Conservation (phyloP, 2,888 invertebrate genomes). For the Papilio elwesi region DNA sequence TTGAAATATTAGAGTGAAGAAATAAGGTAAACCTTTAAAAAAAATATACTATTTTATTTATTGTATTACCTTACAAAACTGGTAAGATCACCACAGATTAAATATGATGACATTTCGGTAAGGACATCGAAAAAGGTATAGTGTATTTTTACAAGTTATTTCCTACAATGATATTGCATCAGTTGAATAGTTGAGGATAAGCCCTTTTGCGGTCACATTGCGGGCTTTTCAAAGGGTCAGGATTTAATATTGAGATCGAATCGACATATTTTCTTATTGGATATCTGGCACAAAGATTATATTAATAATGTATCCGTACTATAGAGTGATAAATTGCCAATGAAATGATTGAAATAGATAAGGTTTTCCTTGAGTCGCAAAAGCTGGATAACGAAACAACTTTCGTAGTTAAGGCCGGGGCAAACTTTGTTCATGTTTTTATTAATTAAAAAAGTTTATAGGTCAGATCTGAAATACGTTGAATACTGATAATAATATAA, state of each 20-base stretch:
- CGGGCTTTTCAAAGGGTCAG: slow-evolving; percentile 9
- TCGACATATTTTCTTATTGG: slow-evolving; percentile 12
- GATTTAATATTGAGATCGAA: slow-evolving; percentile 28
- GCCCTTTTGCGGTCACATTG: slow-evolving; percentile 14
- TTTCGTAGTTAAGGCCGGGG: slow-evolving; percentile 13
- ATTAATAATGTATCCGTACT: background rate
- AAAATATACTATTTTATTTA: no score
- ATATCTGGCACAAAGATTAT: background rate
- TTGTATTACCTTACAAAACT: background rate
- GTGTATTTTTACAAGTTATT: slow-evolving; percentile 9
- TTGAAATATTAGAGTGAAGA: no score
- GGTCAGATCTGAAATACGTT: background rate
- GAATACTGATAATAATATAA: background rate
- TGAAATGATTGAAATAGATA: background rate
- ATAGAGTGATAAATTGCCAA: background rate
- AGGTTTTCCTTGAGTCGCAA: background rate
- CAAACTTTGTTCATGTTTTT: slow-evolving; percentile 19
- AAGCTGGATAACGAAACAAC: background rate
- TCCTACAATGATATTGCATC: background rate
- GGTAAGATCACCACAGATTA: background rate
- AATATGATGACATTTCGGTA: background rate
- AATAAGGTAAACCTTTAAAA: no score
- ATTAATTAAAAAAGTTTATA: slow-evolving; percentile 15
- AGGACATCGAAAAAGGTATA: slow-evolving; percentile 2
- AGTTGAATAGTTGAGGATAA: slow-evolving; percentile 26